Evolutionary conservation across 2,888 invertebrate species (phyloP).

Genomic region (Brachylomia viminalis): DNA sequence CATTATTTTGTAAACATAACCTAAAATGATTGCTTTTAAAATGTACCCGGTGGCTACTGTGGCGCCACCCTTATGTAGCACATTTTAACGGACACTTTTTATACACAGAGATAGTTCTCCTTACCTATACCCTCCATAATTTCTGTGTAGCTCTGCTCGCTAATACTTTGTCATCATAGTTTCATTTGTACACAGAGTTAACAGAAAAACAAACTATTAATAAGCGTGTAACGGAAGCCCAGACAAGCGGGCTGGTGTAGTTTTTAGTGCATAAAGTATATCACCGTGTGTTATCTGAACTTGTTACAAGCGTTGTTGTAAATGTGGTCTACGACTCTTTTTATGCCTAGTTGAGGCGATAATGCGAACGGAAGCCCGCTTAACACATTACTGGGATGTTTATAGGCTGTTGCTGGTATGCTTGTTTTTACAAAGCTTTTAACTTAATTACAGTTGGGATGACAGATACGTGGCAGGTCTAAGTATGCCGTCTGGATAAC

Average conservation of each 20-base stretch:
- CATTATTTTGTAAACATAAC: too few species aligned
- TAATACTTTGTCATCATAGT: not conserved
- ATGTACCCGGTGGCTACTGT: too few species aligned
- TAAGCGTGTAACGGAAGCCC: constrained; percentile 60
- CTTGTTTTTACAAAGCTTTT: constrained; percentile 60
- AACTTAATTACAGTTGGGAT: constrained; percentile 57
- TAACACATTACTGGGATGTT: constrained; percentile 61
- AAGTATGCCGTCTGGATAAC: not conserved
- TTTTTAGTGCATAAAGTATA: constrained; percentile 59
- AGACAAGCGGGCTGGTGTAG: constrained; percentile 46
- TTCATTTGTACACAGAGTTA: not conserved
- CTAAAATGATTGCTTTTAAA: too few species aligned
- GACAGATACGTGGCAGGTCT: constrained; percentile 24
- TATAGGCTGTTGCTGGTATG: constrained; percentile 48
- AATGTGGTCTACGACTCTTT: constrained; percentile 53
- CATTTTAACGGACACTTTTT: too few species aligned
- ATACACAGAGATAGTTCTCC: too few species aligned
- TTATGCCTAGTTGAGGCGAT: constrained; percentile 62
- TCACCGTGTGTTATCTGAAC: constrained; percentile 59
- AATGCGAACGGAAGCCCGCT: constrained; percentile 67
- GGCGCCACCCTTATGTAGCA: too few species aligned
- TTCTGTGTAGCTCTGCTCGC: not conserved
- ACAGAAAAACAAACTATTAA: constrained; percentile 17
- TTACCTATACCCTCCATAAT: too few species aligned
- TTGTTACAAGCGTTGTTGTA: constrained; percentile 56